Conservation (phyloP, 2,888 invertebrate species). For the Nasonia oneida region DNA sequence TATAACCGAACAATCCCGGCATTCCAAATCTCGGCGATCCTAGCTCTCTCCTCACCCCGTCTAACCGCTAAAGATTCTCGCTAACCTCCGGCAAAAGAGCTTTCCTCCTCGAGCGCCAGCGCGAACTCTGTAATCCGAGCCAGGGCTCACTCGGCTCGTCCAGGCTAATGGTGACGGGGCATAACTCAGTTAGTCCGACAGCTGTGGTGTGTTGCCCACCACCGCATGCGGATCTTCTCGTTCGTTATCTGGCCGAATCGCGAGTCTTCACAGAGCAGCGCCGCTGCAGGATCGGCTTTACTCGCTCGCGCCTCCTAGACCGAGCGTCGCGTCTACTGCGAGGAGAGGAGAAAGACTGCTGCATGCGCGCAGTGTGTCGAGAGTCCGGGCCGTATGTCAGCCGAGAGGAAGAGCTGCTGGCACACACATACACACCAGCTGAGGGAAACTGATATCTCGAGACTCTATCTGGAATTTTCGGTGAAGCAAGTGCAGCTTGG, state of each 20-base stretch:
- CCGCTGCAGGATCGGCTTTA: constrained; percentile 23
- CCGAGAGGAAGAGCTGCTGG: not conserved
- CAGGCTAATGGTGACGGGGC: constrained; percentile 52
- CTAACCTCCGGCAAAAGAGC: not conserved
- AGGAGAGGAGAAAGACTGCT: not conserved
- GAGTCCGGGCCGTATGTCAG: constrained; percentile 29
- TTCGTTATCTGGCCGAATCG: constrained; percentile 52
- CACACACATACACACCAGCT: not conserved
- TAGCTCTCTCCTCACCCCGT: too few relatives aligned
- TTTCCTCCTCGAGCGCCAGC: not conserved
- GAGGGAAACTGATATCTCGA: constrained; percentile 24
- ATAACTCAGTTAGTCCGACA: constrained; percentile 52
- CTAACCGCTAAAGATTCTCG: not conserved
- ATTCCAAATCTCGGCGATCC: not conserved
- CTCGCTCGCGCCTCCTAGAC: constrained; percentile 43
- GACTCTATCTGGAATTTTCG: constrained; percentile 45
- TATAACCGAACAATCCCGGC: not conserved
- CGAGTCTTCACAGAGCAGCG: constrained; percentile 1
- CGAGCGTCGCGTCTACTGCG: not conserved
- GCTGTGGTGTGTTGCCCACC: not conserved
- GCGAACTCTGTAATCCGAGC: constrained; percentile 47
- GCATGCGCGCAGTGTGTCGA: not conserved
- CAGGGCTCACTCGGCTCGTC: constrained; percentile 35
- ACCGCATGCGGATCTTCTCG: not conserved
- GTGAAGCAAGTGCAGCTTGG: constrained; percentile 10